Base-by-base conservation (phyloP, 2,888 invertebrate species). In the Eustalomyia histrio region DNA sequence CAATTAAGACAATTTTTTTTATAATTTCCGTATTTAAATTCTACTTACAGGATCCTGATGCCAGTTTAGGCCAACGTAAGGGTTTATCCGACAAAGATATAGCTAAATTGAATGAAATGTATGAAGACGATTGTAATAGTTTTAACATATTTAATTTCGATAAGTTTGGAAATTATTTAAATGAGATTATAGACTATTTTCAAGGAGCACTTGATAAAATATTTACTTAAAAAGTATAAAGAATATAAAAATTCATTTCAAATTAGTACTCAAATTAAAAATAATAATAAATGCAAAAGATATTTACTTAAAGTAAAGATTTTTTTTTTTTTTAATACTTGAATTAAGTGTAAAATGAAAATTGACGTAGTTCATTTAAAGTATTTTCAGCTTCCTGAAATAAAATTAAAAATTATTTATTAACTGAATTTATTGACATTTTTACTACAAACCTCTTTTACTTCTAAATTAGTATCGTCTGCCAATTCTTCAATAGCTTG, bases 11-110 rank as follows among this genome's bases (percentile, higher is more conserved):
- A 18, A 17, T 18, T 24, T 16, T 24, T 16, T 4, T 21, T 64
- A 16, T 24, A 24, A 16, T 43, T 58, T 53, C n/a, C 39, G 1
- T 39, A 39, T 58, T 58, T 57, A 16, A 50, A 6, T 68, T 29
- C 21, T 21, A 58, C 72, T 76, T 82, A 64, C 81, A 92, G 92
- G 90, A 91, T 84, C 88, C 90, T 1, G 88, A 91, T 57, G 91
- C 90, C 0, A 87, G 87, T 69, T 88, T 93, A 71, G 93, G 93
- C 0, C 93, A 93, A 84, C 90, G 92, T n/a, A 87, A 88, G 50
- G 91, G 91, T 21, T 88, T 93, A 14, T 93, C 92, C 68, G 88
- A 89, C 3, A 92, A 91, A 80, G 93, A 93, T 76, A 86, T 92
- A 10, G 84, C 86, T 16, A 93, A 93, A 85, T 84, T 93, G 8